Conservation (phyloP, 2,888 invertebrate species). For the Holacanthella duospinosa region DNA sequence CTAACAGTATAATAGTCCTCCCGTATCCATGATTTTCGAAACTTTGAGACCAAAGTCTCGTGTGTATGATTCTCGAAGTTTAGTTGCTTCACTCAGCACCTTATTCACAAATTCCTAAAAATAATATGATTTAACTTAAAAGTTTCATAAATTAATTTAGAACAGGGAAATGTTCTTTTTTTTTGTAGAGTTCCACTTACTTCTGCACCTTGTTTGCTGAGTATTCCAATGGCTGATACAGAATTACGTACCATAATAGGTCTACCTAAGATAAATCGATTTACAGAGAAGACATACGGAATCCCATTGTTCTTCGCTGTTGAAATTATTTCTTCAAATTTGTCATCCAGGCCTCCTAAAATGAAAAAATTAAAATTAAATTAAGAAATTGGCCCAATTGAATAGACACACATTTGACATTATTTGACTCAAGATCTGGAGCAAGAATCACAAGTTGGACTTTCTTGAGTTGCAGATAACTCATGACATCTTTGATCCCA, state of each 20-base stretch:
- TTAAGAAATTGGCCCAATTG: slow-evolving; percentile 10
- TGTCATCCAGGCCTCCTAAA: slow-evolving; percentile 51
- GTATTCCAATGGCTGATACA: slow-evolving; percentile 52
- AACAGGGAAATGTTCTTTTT: neutral
- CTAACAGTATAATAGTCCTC: no score
- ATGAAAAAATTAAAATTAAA: slow-evolving; percentile 16
- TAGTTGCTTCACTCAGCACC: slow-evolving; percentile 16
- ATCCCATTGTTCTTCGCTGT: slow-evolving; percentile 47
- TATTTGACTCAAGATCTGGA: slow-evolving; percentile 51
- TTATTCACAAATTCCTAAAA: slow-evolving; percentile 19
- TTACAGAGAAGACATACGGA: slow-evolving; percentile 52
- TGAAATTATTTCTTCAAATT: slow-evolving; percentile 46
- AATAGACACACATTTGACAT: slow-evolving; percentile 42
- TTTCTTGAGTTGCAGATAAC: slow-evolving; percentile 50
- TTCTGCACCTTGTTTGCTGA: slow-evolving; percentile 54
- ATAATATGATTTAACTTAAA: neutral
- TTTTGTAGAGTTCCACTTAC: no score
- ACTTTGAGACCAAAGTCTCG: no score
- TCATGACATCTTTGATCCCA: slow-evolving; percentile 53
- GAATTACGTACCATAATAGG: slow-evolving; percentile 50
- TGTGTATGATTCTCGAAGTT: slow-evolving; percentile 19
- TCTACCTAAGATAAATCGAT: slow-evolving; percentile 49
- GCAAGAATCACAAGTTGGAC: slow-evolving; percentile 53
- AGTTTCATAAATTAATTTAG: no score
- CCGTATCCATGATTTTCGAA: no score